Conservation (phyloP, 2,888 invertebrate species). For the Galerucella nymphaeae region DNA sequence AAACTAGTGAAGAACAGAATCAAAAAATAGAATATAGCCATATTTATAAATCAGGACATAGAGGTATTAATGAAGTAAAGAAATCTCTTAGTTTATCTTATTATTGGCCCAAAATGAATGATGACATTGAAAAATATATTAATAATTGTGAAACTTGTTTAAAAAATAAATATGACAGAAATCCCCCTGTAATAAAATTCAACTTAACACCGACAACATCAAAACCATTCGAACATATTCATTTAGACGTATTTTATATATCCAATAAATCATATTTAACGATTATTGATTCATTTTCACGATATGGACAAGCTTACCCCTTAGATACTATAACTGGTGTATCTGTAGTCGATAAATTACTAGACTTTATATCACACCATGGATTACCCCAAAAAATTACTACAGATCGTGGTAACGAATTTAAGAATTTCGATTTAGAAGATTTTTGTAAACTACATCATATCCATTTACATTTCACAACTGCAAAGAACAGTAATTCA, state of each 20-base stretch:
- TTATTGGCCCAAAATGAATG: too few species aligned
- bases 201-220: conserved; percentile 14
- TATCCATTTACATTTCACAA: neutral
- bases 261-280: neutral
- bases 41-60: too few species aligned
- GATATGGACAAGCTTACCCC: neutral
- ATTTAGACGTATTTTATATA: neutral
- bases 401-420: conserved; percentile 2
- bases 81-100: too few species aligned
- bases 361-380: neutral
- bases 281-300: neutral
- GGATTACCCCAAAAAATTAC: conserved; percentile 9
- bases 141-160: too few species aligned
- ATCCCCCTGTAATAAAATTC: too few species aligned
- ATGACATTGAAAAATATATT: too few species aligned
- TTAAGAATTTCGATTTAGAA: neutral
- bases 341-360: neutral
- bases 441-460: neutral
- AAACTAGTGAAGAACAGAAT: too few species aligned
- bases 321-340: neutral
- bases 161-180: too few species aligned
- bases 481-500: neutral
- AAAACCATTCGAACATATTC: neutral
- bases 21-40: too few species aligned
- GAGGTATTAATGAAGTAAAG: too few species aligned